Conservation (phyloP, 2,113 vertebrate genomes). For the Donacobius atricapilla region DNA sequence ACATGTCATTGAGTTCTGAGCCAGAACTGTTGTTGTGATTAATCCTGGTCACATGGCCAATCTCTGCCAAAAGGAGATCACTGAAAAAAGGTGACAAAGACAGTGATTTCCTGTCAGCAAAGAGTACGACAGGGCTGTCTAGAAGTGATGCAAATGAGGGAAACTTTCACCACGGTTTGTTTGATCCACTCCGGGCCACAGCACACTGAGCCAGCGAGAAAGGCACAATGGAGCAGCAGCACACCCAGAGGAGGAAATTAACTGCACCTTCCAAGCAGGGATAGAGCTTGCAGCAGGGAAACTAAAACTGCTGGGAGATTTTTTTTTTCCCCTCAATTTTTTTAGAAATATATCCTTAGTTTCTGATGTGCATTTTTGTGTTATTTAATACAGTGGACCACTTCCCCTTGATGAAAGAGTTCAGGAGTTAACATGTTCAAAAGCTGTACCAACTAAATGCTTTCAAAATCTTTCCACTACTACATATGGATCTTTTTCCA, state of each 20-base stretch:
- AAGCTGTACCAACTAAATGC: background rate
- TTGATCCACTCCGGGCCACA: slow-evolving; percentile 78
- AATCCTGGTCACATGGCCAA: slow-evolving; percentile 83
- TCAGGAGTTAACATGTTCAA: background rate
- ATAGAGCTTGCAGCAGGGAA: slow-evolving; percentile 1
- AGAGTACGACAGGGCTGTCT: slow-evolving; percentile 82
- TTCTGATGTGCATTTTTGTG: background rate
- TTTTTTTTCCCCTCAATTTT: background rate
- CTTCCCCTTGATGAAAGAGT: background rate
- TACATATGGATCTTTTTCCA: background rate
- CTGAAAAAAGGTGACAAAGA: slow-evolving; percentile 86
- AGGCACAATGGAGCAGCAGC: slow-evolving; percentile 64
- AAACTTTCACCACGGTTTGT: slow-evolving; percentile 80
- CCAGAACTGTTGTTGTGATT: slow-evolving; percentile 80
- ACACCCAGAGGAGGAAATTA: slow-evolving; percentile 65
- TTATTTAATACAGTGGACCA: background rate
- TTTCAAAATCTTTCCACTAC: background rate
- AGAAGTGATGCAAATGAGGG: slow-evolving; percentile 86
- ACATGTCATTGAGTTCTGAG: slow-evolving; percentile 79
- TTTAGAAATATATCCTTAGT: background rate
- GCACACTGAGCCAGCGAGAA: slow-evolving; percentile 56
- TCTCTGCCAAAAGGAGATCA: slow-evolving; percentile 82
- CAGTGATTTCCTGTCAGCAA: slow-evolving; percentile 87
- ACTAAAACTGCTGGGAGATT: slow-evolving; percentile 11
- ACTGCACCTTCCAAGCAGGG: slow-evolving; percentile 58